Conservation (phyloP, 1,140 invertebrate genomes). For the Apolygus lucorum region DNA sequence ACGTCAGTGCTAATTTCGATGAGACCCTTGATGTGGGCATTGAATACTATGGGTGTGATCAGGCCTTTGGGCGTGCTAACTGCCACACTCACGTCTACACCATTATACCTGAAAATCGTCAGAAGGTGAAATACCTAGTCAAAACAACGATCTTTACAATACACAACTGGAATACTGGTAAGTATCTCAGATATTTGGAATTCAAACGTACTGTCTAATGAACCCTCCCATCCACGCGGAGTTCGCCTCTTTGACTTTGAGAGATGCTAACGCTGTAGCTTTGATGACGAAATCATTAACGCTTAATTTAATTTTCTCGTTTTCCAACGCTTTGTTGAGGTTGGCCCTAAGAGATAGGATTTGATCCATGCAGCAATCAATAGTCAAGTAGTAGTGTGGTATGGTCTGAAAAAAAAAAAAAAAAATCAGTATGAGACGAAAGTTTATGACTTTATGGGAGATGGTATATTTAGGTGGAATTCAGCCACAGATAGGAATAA, state of each 20-base stretch:
- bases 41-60: constrained; percentile 95
- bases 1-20: constrained; percentile 79
- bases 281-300: constrained; percentile 98
- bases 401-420: constrained; percentile 49
- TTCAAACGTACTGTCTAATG: constrained; percentile 89
- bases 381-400: constrained; percentile 92
- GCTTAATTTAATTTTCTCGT: constrained; percentile 76
- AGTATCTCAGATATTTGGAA: too few species aligned
- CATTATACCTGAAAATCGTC: constrained; percentile 33
- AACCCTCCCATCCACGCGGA: constrained; percentile 91
- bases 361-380: constrained; percentile 76
- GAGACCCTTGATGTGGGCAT: constrained; percentile 87
- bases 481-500: too few species aligned
- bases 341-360: constrained; percentile 53
- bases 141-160: too few species aligned
- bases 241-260: constrained; percentile 90
- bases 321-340: constrained; percentile 66
- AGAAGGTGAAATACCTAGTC: too few species aligned
- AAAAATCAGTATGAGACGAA: neutral
- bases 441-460: too few species aligned
- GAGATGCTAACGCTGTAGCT: constrained; percentile 82
- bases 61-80: constrained; percentile 92
- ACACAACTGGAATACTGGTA: too few species aligned
- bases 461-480: too few species aligned
- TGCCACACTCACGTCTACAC: constrained; percentile 91